Conservation (phyloP, 2,113 vertebrate genomes). For the Agapornis roseicollis region DNA sequence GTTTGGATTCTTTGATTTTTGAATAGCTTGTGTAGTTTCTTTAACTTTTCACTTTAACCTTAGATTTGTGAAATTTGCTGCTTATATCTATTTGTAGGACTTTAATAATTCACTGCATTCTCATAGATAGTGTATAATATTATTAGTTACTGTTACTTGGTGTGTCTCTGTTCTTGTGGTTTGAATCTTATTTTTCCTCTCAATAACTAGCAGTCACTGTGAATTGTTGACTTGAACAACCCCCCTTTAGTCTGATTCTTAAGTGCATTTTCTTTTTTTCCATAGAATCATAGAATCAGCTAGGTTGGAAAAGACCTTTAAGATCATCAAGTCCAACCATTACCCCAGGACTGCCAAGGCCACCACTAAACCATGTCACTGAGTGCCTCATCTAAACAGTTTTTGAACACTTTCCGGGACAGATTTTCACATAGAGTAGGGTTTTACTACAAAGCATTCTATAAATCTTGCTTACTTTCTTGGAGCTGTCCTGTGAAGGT, state of each 20-base stretch:
- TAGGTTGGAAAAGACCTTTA: background rate
- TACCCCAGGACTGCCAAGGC: background rate
- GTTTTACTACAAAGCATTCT: background rate
- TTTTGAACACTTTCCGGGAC: background rate
- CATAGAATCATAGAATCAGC: background rate
- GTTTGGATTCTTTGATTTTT: background rate
- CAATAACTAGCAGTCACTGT: background rate
- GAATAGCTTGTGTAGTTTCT: background rate
- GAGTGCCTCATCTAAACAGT: background rate
- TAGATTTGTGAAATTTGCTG: background rate
- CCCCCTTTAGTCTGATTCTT: too few relatives aligned
- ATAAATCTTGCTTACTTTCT: background rate
- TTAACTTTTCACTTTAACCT: background rate
- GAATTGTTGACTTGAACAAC: background rate
- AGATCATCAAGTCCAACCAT: background rate
- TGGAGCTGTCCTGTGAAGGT: background rate
- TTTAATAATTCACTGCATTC: background rate
- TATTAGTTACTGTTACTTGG: background rate
- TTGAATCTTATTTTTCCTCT: background rate
- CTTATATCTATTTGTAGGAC: background rate
- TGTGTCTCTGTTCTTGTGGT: background rate
- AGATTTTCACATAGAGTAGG: background rate
- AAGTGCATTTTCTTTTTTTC: background rate
- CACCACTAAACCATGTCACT: background rate
- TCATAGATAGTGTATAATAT: background rate